Evolutionary conservation across 2,113 vertebrate species (phyloP).

Genomic region (Pluvialis apricaria): DNA sequence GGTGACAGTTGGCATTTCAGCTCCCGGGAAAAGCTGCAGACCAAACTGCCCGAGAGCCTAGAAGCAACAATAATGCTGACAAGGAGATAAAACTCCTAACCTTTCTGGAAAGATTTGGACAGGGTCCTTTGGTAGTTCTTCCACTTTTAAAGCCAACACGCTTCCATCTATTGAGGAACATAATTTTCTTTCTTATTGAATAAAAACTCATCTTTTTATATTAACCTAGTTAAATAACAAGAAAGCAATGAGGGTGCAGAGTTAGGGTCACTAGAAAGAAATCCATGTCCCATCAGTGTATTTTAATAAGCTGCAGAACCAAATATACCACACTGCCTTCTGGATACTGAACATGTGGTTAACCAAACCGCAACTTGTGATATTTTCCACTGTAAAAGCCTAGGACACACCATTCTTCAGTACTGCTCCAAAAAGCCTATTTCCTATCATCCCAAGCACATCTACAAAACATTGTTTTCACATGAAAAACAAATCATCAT

Average conservation of each 20-base stretch:
- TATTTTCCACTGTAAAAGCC: neutral
- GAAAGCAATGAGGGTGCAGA: neutral
- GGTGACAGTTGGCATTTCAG: neutral
- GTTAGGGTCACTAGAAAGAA: neutral
- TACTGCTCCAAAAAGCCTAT: neutral
- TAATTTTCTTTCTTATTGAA: neutral
- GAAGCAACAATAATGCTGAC: neutral
- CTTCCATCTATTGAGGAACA: neutral
- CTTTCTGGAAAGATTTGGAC: neutral
- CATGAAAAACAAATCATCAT: neutral
- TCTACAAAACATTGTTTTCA: neutral
- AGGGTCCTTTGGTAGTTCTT: neutral
- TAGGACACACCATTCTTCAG: neutral
- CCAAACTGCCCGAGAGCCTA: neutral
- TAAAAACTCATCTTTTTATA: neutral
- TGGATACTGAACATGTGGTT: neutral
- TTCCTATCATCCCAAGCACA: neutral
- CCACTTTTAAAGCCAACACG: neutral
- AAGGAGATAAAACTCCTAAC: neutral
- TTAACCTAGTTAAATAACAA: neutral
- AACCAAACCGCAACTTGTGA: neutral
- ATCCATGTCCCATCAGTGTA: neutral
- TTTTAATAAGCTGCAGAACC: neutral
- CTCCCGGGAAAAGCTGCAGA: neutral
- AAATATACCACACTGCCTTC: neutral